phyloP scores from a whole-genome alignment of 2,113 vertebrate species.

The Cisticola juncidis region DNA sequence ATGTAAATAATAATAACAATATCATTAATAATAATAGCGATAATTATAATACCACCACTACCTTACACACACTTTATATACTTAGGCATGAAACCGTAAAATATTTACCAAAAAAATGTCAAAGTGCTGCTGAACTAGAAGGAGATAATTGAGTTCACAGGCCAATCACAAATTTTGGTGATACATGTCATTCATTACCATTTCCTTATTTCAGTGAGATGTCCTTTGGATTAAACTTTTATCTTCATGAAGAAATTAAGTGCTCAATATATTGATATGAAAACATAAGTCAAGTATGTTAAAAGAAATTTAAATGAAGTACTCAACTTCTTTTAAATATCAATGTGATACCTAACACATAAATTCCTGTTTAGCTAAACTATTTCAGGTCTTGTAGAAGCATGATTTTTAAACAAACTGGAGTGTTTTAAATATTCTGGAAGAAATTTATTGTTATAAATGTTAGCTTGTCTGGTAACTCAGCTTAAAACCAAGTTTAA shows the following conservation, averaged over 20 bases:
- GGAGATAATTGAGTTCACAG: background rate
- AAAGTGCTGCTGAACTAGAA: background rate
- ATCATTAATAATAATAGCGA: background rate
- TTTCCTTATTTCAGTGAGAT: background rate
- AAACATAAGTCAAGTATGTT: background rate
- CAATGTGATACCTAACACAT: background rate
- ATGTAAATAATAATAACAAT: accelerated
- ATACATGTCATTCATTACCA: background rate
- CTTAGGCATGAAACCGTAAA: background rate
- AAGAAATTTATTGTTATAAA: background rate
- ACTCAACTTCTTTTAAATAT: background rate
- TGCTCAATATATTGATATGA: background rate
- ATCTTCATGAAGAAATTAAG: background rate
- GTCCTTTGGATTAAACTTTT: background rate
- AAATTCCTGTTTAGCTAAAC: background rate
- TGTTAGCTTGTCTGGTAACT: background rate
- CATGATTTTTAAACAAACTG: background rate
- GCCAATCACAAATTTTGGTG: background rate
- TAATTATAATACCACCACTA: background rate
- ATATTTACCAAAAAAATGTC: background rate
- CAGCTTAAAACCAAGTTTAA: background rate
- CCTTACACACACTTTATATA: background rate
- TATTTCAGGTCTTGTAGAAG: background rate
- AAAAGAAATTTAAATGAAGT: background rate
- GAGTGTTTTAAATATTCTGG: background rate